Conservation (phyloP, 1,140 invertebrate species). For the Drosophila yakuba region DNA sequence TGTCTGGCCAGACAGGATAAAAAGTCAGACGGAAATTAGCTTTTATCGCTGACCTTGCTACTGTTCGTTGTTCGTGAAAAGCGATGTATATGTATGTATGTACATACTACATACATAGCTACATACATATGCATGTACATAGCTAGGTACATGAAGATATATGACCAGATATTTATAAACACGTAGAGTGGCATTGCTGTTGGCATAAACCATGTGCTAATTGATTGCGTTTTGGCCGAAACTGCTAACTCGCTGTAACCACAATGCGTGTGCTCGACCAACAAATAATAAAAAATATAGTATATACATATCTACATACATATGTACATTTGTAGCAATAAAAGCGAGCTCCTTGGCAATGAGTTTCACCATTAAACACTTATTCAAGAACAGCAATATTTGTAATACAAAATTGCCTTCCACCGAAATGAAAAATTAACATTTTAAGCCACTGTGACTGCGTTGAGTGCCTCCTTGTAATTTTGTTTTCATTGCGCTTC, state of each 20-base stretch:
- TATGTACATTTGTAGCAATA: background rate
- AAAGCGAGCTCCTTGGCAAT: conserved; percentile 9
- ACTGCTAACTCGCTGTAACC: conserved; percentile 27
- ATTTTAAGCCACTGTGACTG: conserved; percentile 1
- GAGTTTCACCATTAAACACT: conserved; percentile 6
- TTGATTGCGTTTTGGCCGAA: conserved; percentile 37
- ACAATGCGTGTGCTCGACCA: conserved; percentile 25
- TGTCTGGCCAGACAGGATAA: conserved; percentile 43
- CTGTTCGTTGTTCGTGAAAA: conserved; percentile 15
- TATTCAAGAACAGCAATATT: background rate
- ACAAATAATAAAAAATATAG: conserved; percentile 4
- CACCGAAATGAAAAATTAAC: too few relatives aligned
- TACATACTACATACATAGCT: background rate
- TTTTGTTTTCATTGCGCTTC: background rate
- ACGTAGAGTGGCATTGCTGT: conserved; percentile 12
- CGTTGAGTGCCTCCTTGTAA: background rate
- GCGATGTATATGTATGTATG: conserved; percentile 8
- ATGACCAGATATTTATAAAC: conserved; percentile 12
- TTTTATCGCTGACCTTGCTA: conserved; percentile 44
- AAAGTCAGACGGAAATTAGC: conserved; percentile 42
- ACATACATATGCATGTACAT: conserved; percentile 1
- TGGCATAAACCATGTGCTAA: conserved; percentile 40
- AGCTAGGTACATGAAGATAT: background rate
- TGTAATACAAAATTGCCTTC: background rate
- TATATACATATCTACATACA: background rate